Percentiles rank a stretch among this genome's conserved stretches.
These are phyloP conservation scores for Caenorhabditis plicata DNA, from an alignment of 2,888 invertebrate species.

Conservation along the genomic window DNA sequence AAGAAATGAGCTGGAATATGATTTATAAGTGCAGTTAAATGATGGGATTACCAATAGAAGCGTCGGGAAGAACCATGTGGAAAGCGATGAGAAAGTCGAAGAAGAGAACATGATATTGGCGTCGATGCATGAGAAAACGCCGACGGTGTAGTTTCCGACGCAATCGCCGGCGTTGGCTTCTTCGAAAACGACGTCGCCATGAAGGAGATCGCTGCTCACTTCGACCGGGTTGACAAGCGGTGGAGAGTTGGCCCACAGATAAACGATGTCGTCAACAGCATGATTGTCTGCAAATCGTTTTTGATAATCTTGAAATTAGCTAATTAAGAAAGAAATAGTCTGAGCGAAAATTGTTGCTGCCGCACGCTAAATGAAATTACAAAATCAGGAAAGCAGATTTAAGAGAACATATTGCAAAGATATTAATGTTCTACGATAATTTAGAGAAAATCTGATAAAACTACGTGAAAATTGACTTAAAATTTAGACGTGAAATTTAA, in stretches of 20 bases:
- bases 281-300: constrained; percentile 42
- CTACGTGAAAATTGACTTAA: too few relatives aligned
- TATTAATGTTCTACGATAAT: too few relatives aligned
- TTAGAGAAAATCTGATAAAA: too few relatives aligned
- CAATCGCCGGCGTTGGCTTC: constrained; percentile 58
- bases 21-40: too few relatives aligned
- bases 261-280: constrained; percentile 59
- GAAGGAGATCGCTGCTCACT: constrained; percentile 51
- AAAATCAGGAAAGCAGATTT: too few relatives aligned
- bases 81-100: constrained; percentile 30
- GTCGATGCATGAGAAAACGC: constrained; percentile 59
- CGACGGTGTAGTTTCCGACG: constrained; percentile 62
- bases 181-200: constrained; percentile 42
- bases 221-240: constrained; percentile 62
- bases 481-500: too few relatives aligned
- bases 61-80: constrained; percentile 53
- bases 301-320: background rate
- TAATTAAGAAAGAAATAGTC: background rate
- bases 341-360: too few relatives aligned
- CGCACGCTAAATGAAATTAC: too few relatives aligned
- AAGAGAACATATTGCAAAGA: too few relatives aligned
- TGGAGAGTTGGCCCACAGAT: constrained; percentile 64
- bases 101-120: constrained; percentile 54
- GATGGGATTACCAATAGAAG: constrained; percentile 34
- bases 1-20: constrained; percentile 44